phyloP scores from a whole-genome alignment of 2,113 vertebrate genomes.

The Zapus hudsonius region DNA sequence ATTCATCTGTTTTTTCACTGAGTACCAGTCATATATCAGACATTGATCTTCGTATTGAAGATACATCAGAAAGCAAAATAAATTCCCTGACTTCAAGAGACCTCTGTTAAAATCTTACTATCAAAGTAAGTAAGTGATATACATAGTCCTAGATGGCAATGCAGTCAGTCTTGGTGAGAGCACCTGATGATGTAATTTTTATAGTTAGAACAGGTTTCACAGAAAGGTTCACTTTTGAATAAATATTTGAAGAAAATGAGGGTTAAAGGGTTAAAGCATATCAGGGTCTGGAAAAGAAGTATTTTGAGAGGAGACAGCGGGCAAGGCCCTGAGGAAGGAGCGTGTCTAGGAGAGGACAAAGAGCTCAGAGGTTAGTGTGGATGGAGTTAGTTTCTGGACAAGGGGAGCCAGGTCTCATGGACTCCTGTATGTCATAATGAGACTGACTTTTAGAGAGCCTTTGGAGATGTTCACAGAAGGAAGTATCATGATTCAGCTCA shows the following conservation, averaged over 20 bases:
- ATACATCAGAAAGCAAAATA: not conserved
- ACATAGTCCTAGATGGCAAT: not conserved
- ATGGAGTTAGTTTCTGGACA: not conserved
- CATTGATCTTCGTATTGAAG: not conserved
- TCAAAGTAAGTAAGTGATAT: not conserved
- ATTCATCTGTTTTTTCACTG: not conserved
- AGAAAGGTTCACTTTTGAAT: conserved; percentile 15
- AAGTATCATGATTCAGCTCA: not conserved
- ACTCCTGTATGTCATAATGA: not conserved
- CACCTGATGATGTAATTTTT: not conserved
- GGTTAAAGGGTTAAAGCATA: not conserved
- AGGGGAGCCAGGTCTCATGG: not conserved
- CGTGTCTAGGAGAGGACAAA: not conserved
- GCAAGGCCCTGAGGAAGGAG: not conserved
- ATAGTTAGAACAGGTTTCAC: not conserved
- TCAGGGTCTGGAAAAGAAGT: not conserved
- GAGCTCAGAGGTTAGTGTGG: not conserved
- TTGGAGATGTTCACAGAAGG: not conserved
- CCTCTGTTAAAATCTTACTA: not conserved
- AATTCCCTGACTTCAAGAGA: not conserved
- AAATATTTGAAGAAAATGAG: not conserved
- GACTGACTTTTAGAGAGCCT: not conserved
- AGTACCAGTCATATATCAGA: not conserved
- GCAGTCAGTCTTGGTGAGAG: not conserved
- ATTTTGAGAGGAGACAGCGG: not conserved